Evolutionary conservation across 2,797 vertebrate genomes (phyloP), one percentile per base, ranked within the genome.

Genomic region (Phrynocephalus vlangalii): DNA sequence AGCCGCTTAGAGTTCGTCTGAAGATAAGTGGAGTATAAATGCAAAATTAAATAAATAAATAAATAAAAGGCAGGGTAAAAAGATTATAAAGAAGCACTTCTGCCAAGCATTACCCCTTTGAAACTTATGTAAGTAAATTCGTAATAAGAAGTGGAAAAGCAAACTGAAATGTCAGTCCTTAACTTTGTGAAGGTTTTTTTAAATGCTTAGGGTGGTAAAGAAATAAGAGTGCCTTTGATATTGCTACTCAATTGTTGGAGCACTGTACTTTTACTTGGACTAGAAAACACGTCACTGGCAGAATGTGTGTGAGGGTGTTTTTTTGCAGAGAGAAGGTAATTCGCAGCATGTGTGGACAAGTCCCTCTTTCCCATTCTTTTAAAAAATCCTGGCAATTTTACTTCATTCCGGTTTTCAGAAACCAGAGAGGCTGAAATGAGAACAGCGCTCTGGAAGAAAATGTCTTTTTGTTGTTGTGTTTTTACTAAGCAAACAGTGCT

Each of bases 241-340:
- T 22, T 24, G 38, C n/a, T 72, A 48, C 33, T 18, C 10, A 60
- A 38, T 22, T 73, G 52, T 72, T 48, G 68, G 52, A 75, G 13
- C 2, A 28, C 79, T 13, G 15, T 28, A 30, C 13, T 75, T 24
- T 72, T 82, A 86, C 60, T 66, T 6, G 7, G 48, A 26, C n/a
- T 79, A 79, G 75, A 78, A 83, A 76, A 15, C 5, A 3, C 38
- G n/a, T n/a, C 22, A 67, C 38, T 82, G 48, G 63, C 72, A 76
- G 24, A 77, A 68, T 16, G 56, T 24, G 9, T 2, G 3, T 1
- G 33, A 77, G 80, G 48, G 66, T 63, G 73, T 16, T 68, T 70
- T 44, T 87, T 75, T 30, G 79, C 33, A 79, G 67, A 24, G 80
- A 26, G 68, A 44, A 68, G 80, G 63, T n/a, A 70, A 70, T 52